Evolutionary conservation across 2,113 vertebrate species (phyloP), one percentile per base, ranked within the genome.

Genomic region (Saguinus imperator): DNA sequence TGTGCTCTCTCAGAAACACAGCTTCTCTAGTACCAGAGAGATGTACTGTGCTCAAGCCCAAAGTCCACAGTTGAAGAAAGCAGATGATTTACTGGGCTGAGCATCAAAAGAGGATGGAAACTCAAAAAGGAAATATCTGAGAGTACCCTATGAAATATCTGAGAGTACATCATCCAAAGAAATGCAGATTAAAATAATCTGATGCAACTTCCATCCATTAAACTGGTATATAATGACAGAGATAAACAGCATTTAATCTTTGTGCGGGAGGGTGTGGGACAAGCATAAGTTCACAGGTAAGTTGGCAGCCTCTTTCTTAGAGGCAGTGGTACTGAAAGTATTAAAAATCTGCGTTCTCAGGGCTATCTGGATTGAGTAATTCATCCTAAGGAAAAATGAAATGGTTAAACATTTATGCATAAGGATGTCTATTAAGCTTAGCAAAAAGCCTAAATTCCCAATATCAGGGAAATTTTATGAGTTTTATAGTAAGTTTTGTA

Each of bases 301-400:
- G 91, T 16, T n/a, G 27, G 73, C 2, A 27, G 77, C 11, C 13
- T 48, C 73, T 73, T 82, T 75, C 66, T 66, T 52, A 25, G 35
- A 23, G 64, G 32, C 8, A 27, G 11, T 6, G 11, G 16, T n/a
- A 40, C 18, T 23, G 73, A 85, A 70, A 94, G 21, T 45, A 72
- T 68, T 93, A 87, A 86, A 70, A 94, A 94, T 89, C 32, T 92
- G 52, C 55, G 79, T 43, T 68, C 4, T 10, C 52, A 90, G 40
- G 73, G 87, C 35, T 40, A 87, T 66, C 1, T 68, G 25, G n/a
- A 85, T 61, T 72, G 64, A 48, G 61, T 82, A 72, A 93, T 17
- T 87, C 37, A 57, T 57, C 52, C 40, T 37, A 89, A 91, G 80
- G n/a, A 91, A 95, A 48, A 23, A 95, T 50, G 43, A 89, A 89